phyloP scores from a whole-genome alignment of 2,888 invertebrate genomes.

The Athalia cordata region DNA sequence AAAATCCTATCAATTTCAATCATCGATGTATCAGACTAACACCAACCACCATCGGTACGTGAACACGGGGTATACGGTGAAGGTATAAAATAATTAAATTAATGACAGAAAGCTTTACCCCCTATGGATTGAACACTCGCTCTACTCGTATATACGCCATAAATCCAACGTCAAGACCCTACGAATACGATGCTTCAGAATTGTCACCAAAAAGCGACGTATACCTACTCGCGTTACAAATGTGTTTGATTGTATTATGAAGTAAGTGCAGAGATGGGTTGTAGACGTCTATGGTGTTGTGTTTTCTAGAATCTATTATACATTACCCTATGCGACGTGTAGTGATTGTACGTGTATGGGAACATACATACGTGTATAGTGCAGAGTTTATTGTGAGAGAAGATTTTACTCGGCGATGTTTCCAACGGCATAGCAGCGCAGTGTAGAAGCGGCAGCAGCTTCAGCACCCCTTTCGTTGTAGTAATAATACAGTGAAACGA shows the following conservation, averaged over 20 bases:
- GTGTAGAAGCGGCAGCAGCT: constrained; percentile 1
- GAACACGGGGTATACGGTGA: background rate
- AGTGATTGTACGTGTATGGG: background rate
- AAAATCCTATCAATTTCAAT: constrained; percentile 22
- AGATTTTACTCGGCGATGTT: constrained; percentile 7
- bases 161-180: background rate
- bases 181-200: background rate
- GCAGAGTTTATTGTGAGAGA: constrained; percentile 29
- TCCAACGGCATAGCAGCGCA: background rate
- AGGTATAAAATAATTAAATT: constrained; percentile 32
- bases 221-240: background rate
- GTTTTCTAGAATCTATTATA: constrained; percentile 38
- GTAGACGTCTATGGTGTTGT: background rate
- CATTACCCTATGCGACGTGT: background rate
- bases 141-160: background rate
- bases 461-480: background rate
- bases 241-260: no score
- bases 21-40: background rate
- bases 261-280: no score
- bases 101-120: constrained; percentile 7
- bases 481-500: background rate
- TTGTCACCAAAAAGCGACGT: constrained; percentile 28
- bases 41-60: no score
- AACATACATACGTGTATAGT: background rate
- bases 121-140: background rate